Evolutionary conservation across 2,797 vertebrate species (phyloP), one percentile per base, ranked within the genome.

Genomic region (Lutjanus argentimaculatus): DNA sequence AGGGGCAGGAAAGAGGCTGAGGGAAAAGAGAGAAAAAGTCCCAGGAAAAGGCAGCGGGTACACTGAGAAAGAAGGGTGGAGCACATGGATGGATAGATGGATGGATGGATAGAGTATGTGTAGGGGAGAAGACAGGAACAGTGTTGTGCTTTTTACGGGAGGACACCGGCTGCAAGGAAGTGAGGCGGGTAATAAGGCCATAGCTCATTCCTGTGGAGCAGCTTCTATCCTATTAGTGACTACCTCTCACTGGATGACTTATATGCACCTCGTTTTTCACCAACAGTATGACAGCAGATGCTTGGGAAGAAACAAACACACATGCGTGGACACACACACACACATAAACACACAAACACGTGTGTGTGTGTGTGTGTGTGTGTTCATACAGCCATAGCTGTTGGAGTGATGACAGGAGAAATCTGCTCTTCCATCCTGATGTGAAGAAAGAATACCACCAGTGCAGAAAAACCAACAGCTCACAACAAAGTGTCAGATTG

Each of bases 181-280:
- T 83, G 79, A 86, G 85, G 66, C 85, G 75, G 85, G 86, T 94
- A 94, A 93, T 94, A 93, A 94, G 91, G 88, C 90, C 86, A 92
- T 95, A 93, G 89, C 92, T 95, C 93, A 94, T 92, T 91, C 87
- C 77, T 72, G 81, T 22, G 81, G 77, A 92, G 80, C 90, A 89
- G 85, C 88, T 88, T 89, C 90, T 77, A 86, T 89, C 91, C 90
- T 94, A 93, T 94, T 95, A 95, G 93, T 88, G 92, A 93, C 89
- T 94, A 89, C 88, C 91, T 94, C 91, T 91, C 91, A 90, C 93
- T 84, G 92, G 90, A 94, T 95, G 94, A 95, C 92, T 95, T 95
- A 95, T 94, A 93, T 92, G 90, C 88, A 81, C 82, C 92, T 93
- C 85, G 78, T 94, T 94, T 92, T 94, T 95, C 89, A 94, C 89